These are phyloP conservation scores for Palythoa heliodiscus DNA, from an alignment of 92 coral and sea anemone genomes.

Conservation along the genomic window DNA sequence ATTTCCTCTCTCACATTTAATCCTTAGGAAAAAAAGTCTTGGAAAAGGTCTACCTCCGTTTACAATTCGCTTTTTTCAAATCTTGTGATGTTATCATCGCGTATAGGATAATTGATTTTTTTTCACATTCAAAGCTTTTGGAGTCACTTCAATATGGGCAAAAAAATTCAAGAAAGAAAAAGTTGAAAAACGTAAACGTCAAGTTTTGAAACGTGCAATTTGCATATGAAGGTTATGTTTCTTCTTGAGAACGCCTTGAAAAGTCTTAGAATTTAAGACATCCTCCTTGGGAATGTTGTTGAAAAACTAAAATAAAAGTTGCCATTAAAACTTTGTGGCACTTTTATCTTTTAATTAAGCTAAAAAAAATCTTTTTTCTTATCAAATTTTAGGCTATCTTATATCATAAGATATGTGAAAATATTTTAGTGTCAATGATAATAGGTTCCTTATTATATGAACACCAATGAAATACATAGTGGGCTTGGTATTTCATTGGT, in stretches of 20 bases:
- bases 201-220: background rate
- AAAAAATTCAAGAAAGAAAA: background rate
- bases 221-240: background rate
- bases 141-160: background rate
- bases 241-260: background rate
- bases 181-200: no score
- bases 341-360: no score
- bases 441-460: no score
- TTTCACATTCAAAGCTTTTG: background rate
- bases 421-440: no score
- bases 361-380: no score
- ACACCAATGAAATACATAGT: no score
- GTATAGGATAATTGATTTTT: background rate
- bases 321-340: no score
- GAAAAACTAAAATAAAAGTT: no score
- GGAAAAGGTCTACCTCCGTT: background rate
- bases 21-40: background rate
- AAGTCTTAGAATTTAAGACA: background rate
- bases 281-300: no score
- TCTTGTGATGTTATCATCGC: background rate
- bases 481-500: no score
- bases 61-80: background rate
- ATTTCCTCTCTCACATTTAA: background rate
- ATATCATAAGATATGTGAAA: no score
- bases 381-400: no score